Percentiles rank a stretch among this genome's conserved stretches.
These are phyloP conservation scores for Halictus ligatus DNA, from an alignment of 2,888 invertebrate genomes.

Conservation along the genomic window DNA sequence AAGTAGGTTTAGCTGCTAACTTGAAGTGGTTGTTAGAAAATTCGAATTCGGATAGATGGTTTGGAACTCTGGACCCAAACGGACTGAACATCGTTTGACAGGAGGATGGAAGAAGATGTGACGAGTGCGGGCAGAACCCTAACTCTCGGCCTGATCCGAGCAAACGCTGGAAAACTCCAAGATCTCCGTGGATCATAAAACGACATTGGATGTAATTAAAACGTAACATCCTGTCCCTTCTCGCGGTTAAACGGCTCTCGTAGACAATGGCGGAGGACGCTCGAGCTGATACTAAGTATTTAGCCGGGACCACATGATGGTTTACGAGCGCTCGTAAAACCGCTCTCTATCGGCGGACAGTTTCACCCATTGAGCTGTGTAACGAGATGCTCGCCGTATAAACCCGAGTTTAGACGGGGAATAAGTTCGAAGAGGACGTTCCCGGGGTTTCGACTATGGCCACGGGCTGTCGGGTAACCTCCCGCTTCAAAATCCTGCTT, in stretches of 20 bases:
- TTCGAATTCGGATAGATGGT: neutral
- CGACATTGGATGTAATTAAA: conserved; percentile 61
- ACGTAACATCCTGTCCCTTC: conserved; percentile 43
- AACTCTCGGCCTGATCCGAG: neutral
- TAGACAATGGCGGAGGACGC: conserved; percentile 41
- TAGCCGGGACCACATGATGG: conserved; percentile 23
- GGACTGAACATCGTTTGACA: neutral
- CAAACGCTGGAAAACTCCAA: neutral
- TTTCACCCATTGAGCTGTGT: conserved; percentile 20
- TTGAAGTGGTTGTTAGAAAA: neutral
- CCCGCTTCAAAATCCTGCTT: neutral
- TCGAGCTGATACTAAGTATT: conserved; percentile 55
- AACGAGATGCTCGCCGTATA: conserved; percentile 3
- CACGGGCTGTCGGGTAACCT: neutral
- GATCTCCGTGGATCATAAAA: conserved; percentile 51
- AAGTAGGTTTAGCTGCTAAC: neutral
- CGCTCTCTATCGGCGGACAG: conserved; percentile 43
- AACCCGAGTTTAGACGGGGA: neutral
- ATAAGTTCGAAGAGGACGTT: neutral
- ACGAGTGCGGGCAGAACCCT: neutral
- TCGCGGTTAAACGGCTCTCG: conserved; percentile 28
- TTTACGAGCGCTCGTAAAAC: conserved; percentile 59
- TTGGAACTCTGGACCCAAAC: neutral
- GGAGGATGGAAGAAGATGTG: conserved; percentile 1
- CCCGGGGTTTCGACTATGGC: neutral